Evolutionary conservation across 2,888 invertebrate genomes (phyloP), one percentile per base, ranked within the genome.

Genomic region (Pollenia labialis): DNA sequence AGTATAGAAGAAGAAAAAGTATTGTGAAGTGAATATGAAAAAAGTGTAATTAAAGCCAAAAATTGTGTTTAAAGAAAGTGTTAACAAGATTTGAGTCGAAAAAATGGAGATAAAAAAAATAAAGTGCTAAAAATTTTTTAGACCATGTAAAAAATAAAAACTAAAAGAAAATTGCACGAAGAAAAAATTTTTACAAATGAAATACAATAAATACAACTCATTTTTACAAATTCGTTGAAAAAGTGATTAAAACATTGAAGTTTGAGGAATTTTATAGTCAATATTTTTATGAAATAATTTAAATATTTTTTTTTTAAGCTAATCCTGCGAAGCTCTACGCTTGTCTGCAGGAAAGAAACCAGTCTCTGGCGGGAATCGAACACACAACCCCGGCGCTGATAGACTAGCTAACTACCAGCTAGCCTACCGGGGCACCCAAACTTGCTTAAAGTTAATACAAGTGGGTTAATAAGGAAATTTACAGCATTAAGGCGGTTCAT

Each of bases 1-100:
- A 91, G 90, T 91, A 90, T 91, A 90, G 87, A 89, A 89, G 89
- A 89, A 85, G 89, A 88, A 88, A 81, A 82, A 56, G 48, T 85
- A 32, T 75, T 75, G 68, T 75, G 75, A 60, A 60, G 74, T 81
- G 50, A 81, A 48, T 72, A 50, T 58, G 32, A 42, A 58, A 72
- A 69, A 64, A 69, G 74, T 84, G 60, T 72, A 77, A 14, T 75
- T 56, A 64, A 42, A 64, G 74, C 40, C 40, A 42, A 52, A 66
- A 71, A 32, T 32, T 4, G 32, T 6, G 32, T 32, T 1, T 32
- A 72, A 54, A 11, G 23, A 12, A 48, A 74, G 48, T 50, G 48
- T 68, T 18, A 3, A 68, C 2, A 66, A 58, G n/a, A 64, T 54
- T 56, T 77, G 50, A 64, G 32, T n/a, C 2, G 14, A 16, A 40